Base-by-base conservation (phyloP, 2,888 invertebrate genomes). In the Drosophila ustulata region DNA sequence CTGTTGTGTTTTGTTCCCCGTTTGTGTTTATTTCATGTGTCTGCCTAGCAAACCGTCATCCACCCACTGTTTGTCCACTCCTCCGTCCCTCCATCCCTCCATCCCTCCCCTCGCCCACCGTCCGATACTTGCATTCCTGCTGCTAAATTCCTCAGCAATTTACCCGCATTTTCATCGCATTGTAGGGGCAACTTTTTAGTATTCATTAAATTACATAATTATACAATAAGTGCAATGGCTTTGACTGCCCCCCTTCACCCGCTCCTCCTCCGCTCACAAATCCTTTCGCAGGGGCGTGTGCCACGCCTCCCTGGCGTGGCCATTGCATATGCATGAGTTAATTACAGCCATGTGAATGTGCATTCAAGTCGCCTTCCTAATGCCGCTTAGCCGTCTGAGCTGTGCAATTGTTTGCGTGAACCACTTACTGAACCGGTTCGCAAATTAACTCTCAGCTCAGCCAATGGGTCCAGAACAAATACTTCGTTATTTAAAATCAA, bases 141-240 rank as follows among this genome's bases (percentile, higher is more conserved):
- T 23, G 25, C 25, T 51, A 41, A 28, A 55, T 43, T 56, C 25
- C 6, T 18, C 13, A 13, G 49, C 43, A 32, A 25, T 30, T 25
- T 57, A 37, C 47, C 18, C 51, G 56, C 56, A 45, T 50, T 63
- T 50, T 57, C 53, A 59, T 59, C 41, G 61, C 52, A 46, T 50
- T 50, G 53, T 45, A 47, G 49, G 45, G 41, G 58, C 64, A 82
- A 66, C 83, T 83, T 86, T 87, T 84, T 87, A 84, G 84, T 84
- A 84, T 84, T 84, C 83, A 84, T 84, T 84, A 84, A 84, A 87
- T 80, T 84, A 87, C 82, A 84, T 87, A 84, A 84, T 84, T 84
- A 87, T 84, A 84, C 83, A 87, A 83, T 83, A 83, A 83, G 77
- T 86, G 82, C 82, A 86, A 80, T 80, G 75, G 66, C 75, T 81